Conservation (phyloP, 2,888 invertebrate genomes). For the Piscicola geometra region DNA sequence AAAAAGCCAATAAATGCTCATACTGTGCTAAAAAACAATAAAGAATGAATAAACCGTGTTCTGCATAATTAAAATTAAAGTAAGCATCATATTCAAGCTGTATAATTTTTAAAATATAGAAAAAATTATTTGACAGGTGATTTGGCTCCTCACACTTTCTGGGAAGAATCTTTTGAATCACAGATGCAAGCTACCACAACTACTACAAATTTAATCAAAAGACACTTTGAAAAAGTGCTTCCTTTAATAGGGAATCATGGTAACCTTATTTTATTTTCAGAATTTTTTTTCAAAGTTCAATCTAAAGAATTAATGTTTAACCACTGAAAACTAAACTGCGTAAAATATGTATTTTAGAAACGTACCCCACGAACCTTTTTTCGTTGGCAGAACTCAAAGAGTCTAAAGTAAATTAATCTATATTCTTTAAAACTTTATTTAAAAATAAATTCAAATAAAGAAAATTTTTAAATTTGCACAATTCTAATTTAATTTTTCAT, state of each 20-base stretch:
- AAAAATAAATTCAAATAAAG: background rate
- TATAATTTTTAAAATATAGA: background rate
- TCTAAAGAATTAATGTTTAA: background rate
- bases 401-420: conserved; percentile 23
- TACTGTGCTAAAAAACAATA: no score
- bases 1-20: no score
- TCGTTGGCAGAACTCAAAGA: conserved; percentile 11
- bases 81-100: background rate
- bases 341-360: conserved; percentile 26
- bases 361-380: conserved; percentile 39
- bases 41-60: no score
- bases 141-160: conserved; percentile 42
- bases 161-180: conserved; percentile 41
- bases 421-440: background rate
- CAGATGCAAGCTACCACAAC: conserved; percentile 35
- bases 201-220: conserved; percentile 27
- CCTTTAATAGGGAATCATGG: conserved; percentile 42
- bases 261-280: conserved; percentile 22
- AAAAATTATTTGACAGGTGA: conserved; percentile 37
- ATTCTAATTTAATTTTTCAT: background rate
- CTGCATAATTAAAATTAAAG: no score
- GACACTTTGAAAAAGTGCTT: conserved; percentile 29
- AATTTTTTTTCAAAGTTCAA: background rate
- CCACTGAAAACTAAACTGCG: background rate
- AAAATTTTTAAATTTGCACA: background rate